A percentile compares a stretch with the other conserved stretches of the same genome.
Evolutionary conservation across 2,113 vertebrate genomes (phyloP).

Genomic region (Brachyhypopomus occidentalis): DNA sequence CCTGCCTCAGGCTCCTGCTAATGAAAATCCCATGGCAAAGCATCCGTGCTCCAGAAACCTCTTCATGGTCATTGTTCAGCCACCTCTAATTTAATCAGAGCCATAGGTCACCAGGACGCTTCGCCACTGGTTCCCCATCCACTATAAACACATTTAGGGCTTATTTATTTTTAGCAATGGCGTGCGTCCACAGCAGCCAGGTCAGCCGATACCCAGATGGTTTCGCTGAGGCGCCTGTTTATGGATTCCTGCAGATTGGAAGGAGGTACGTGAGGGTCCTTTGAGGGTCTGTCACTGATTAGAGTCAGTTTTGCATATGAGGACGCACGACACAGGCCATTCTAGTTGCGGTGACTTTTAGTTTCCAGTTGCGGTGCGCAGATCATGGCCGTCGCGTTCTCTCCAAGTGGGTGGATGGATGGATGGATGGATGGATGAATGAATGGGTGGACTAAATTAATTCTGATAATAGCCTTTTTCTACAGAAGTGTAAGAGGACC

Average conservation of each 20-base stretch:
- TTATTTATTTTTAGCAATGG: conserved; percentile 71
- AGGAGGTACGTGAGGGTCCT: conserved; percentile 51
- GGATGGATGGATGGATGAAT: neutral
- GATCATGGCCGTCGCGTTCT: neutral
- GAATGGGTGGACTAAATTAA: neutral
- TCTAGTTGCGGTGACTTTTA: neutral
- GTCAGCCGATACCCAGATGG: conserved; percentile 65
- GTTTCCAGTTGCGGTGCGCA: neutral
- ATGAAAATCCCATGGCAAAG: conserved; percentile 65
- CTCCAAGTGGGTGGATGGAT: neutral
- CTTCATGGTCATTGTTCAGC: conserved; percentile 56
- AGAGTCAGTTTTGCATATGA: conserved; percentile 42
- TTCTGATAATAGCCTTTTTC: conserved; percentile 28
- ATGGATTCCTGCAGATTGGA: conserved; percentile 65
- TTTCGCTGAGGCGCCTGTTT: conserved; percentile 69
- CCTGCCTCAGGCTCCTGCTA: conserved; percentile 58
- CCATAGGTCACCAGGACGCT: conserved; percentile 57
- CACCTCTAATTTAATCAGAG: conserved; percentile 62
- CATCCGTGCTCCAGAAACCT: conserved; percentile 50
- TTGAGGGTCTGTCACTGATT: conserved; percentile 67
- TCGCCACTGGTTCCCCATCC: conserved; percentile 50
- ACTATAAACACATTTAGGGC: conserved; percentile 63
- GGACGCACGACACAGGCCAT: neutral
- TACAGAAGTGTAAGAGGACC: neutral
- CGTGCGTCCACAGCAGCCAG: conserved; percentile 57